phyloP scores from a whole-genome alignment of 2,888 invertebrate genomes.

The Eurytoma californica region DNA sequence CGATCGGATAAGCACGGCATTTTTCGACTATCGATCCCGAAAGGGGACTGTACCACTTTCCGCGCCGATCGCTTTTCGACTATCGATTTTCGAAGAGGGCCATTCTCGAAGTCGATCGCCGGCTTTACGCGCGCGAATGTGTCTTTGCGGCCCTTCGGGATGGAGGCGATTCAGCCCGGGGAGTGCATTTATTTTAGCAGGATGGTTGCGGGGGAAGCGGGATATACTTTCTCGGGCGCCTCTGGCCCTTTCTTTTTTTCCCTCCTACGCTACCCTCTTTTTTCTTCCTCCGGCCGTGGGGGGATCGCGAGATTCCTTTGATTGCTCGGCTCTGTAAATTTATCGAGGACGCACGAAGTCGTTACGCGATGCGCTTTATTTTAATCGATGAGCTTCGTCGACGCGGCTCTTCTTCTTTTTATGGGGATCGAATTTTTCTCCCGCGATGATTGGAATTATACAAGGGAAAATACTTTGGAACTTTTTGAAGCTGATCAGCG shows the following conservation, averaged over 20 bases:
- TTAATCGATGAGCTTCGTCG: background rate
- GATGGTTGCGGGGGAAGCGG: background rate
- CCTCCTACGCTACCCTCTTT: background rate
- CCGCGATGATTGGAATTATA: conserved; percentile 12
- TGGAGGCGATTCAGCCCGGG: background rate
- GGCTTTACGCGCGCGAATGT: too few species aligned
- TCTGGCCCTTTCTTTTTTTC: background rate
- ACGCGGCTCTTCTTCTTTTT: background rate
- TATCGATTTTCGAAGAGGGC: background rate
- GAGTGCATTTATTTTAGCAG: conserved; percentile 34
- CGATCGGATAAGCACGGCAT: too few species aligned
- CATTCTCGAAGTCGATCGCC: too few species aligned
- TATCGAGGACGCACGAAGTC: conserved; percentile 7
- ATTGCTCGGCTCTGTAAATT: conserved; percentile 15
- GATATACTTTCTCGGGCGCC: conserved; percentile 1
- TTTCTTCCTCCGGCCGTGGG: background rate
- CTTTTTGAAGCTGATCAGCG: too few species aligned
- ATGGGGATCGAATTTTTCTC: background rate
- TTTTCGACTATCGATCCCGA: too few species aligned
- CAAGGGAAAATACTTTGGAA: background rate
- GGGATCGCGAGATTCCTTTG: conserved; percentile 18
- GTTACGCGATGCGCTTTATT: background rate
- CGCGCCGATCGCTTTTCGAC: background rate
- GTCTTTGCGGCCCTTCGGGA: background rate
- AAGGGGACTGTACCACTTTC: background rate